Conservation (phyloP, 1,140 invertebrate species). For the Pteromalus puparum region DNA sequence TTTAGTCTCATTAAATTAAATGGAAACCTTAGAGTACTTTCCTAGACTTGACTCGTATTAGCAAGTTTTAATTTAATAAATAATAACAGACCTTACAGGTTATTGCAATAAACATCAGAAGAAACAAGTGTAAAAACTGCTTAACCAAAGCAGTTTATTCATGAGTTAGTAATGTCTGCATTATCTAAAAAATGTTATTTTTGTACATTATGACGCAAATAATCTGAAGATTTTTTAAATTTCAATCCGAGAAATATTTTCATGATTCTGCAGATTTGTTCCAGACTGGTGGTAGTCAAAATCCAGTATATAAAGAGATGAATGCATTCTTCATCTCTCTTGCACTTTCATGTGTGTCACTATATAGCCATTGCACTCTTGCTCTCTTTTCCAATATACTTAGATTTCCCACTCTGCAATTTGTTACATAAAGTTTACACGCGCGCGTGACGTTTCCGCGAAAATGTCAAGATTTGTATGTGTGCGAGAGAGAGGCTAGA, state of each 20-base stretch:
- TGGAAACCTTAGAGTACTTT: too few species aligned
- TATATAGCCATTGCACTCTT: background rate
- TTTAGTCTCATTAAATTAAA: too few species aligned
- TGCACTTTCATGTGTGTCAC: background rate
- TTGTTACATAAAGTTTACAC: slow-evolving; percentile 18
- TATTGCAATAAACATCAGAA: background rate
- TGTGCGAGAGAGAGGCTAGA: background rate
- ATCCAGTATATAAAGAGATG: too few species aligned
- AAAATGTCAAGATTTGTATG: background rate
- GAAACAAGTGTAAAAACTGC: background rate
- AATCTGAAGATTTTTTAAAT: background rate
- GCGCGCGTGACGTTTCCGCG: background rate
- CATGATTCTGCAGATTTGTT: too few species aligned
- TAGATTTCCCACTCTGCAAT: background rate
- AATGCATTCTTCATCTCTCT: too few species aligned
- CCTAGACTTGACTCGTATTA: background rate
- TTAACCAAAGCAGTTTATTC: background rate
- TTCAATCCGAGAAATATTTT: too few species aligned
- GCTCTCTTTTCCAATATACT: background rate
- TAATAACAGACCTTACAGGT: background rate
- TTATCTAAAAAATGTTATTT: background rate
- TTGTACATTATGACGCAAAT: background rate
- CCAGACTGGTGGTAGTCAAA: too few species aligned
- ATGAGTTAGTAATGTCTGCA: background rate
- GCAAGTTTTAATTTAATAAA: background rate